Evolutionary conservation across 53 echinoderm and acorn worm species (phyloP).

Genomic region (Henricia sp.): DNA sequence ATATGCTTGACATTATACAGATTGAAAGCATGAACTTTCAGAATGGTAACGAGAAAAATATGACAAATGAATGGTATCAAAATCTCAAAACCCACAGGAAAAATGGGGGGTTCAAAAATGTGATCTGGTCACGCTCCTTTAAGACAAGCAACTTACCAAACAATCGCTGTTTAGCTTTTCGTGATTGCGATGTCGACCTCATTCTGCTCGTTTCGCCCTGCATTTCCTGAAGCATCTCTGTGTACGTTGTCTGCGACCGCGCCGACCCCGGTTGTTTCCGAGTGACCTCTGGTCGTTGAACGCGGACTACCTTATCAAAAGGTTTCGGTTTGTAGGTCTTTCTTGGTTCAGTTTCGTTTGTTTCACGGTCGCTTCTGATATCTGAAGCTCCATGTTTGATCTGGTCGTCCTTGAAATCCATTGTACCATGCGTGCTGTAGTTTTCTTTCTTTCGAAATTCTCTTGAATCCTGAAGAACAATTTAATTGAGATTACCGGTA

Average conservation of each 20-base stretch:
- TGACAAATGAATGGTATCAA: too few relatives aligned
- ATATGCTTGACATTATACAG: too few relatives aligned
- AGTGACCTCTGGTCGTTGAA: slow-evolving; percentile 88
- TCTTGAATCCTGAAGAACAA: slow-evolving; percentile 1
- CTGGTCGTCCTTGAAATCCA: background rate
- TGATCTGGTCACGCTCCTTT: too few relatives aligned
- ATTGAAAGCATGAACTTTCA: too few relatives aligned
- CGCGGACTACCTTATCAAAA: slow-evolving; percentile 74
- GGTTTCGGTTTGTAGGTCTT: slow-evolving; percentile 63
- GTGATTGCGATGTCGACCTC: slow-evolving; percentile 12
- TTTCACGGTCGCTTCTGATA: background rate
- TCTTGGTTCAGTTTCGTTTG: slow-evolving; percentile 34
- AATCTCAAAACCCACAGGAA: too few relatives aligned
- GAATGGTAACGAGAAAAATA: too few relatives aligned
- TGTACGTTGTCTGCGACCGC: slow-evolving; percentile 77
- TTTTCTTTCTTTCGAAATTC: background rate
- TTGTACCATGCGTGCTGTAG: background rate
- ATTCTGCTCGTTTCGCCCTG: slow-evolving; percentile 23
- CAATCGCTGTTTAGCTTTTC: slow-evolving; percentile 63
- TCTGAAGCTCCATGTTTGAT: slow-evolving; percentile 46
- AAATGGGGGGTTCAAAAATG: too few relatives aligned
- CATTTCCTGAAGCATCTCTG: slow-evolving; percentile 88
- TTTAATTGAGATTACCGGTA: too few relatives aligned
- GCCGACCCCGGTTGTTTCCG: slow-evolving; percentile 56
- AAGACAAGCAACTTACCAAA: slow-evolving; percentile 67